These are phyloP conservation scores for Myotis davidii DNA, from an alignment of 2,113 vertebrate species.

Conservation along the genomic window DNA sequence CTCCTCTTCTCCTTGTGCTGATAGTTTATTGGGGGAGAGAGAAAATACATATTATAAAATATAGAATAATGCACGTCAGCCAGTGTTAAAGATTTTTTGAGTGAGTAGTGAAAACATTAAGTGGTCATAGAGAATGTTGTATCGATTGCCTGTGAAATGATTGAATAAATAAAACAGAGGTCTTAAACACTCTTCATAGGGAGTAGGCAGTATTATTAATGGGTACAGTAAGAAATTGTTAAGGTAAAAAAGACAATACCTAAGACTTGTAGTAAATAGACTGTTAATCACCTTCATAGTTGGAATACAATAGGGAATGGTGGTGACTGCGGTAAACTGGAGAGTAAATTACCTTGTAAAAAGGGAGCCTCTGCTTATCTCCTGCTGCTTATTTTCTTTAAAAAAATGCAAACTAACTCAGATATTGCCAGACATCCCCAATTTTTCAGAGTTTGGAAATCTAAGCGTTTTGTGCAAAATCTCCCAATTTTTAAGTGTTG, in stretches of 20 bases:
- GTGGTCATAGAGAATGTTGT: background rate
- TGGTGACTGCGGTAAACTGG: rapidly evolving
- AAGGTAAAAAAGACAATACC: background rate
- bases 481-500: background rate
- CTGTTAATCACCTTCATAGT: background rate
- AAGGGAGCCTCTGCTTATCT: background rate
- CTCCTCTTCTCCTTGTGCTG: background rate
- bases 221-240: background rate
- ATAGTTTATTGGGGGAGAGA: background rate
- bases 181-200: background rate
- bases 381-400: background rate
- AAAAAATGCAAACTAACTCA: background rate
- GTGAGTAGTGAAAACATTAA: background rate
- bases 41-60: background rate
- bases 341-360: background rate
- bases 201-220: background rate
- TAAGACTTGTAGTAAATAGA: background rate
- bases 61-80: background rate
- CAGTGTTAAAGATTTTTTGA: background rate
- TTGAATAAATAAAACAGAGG: background rate
- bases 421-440: background rate
- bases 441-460: background rate
- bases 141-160: background rate
- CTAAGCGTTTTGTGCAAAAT: background rate
- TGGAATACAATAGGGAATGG: background rate